These are phyloP conservation scores for Eonycteris spelaea DNA, from an alignment of 2,113 vertebrate species.

Conservation along the genomic window DNA sequence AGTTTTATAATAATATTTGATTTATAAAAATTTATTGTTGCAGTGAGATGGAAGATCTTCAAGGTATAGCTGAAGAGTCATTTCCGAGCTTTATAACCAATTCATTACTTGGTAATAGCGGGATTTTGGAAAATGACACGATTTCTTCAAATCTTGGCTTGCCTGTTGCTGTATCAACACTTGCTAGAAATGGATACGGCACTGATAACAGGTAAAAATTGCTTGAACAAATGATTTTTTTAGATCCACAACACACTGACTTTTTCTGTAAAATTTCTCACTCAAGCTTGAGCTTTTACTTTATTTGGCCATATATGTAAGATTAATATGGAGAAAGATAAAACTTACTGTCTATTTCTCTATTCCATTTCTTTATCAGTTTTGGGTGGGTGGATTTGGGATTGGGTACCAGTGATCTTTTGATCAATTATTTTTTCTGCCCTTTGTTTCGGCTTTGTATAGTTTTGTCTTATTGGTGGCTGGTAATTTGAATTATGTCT, in stretches of 20 bases:
- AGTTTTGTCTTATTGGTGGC: background rate
- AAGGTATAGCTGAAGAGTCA: constrained; percentile 90
- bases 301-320: background rate
- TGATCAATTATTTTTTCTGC: background rate
- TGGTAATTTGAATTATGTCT: constrained; percentile 3
- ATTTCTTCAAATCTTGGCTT: constrained; percentile 90
- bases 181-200: constrained; percentile 85
- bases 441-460: constrained; percentile 1
- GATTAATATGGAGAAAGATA: background rate
- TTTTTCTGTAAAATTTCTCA: background rate
- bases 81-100: constrained; percentile 89
- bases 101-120: constrained; percentile 85
- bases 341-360: background rate
- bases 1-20: background rate
- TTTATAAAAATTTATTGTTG: constrained; percentile 35
- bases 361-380: background rate
- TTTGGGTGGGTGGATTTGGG: background rate
- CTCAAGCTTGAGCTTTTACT: constrained; percentile 1
- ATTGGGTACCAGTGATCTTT: background rate
- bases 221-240: background rate
- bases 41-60: constrained; percentile 87
- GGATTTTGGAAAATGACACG: constrained; percentile 87
- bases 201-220: constrained; percentile 87
- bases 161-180: constrained; percentile 95
- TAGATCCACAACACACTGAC: background rate